A percentile compares a stretch with the other conserved stretches of the same genome.
These are phyloP conservation scores for Thripadectes ignobilis DNA, from an alignment of 2,797 vertebrate species.

Conservation along the genomic window DNA sequence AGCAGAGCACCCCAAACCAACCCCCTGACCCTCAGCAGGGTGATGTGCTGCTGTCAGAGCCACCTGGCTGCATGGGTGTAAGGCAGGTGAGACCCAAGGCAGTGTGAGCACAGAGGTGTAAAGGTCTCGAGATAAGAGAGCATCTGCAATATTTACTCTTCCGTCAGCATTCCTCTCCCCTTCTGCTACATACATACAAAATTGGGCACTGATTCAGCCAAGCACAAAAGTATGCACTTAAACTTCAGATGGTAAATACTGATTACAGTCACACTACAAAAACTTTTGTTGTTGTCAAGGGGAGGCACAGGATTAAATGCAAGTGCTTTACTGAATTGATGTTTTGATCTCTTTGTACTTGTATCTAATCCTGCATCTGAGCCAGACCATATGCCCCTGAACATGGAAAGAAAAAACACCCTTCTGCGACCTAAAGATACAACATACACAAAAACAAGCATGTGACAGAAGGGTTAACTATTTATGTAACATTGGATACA, in stretches of 20 bases:
- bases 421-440: not conserved
- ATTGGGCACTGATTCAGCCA: not conserved
- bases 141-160: not conserved
- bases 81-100: not conserved
- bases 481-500: not conserved
- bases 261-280: not conserved
- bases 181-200: not conserved
- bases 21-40: not conserved
- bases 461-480: not conserved
- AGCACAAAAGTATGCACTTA: not conserved
- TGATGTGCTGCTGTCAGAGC: not conserved
- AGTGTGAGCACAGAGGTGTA: rapidly evolving
- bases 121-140: not conserved
- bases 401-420: not conserved
- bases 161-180: not conserved
- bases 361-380: not conserved
- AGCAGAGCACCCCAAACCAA: not conserved
- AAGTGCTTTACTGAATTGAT: not conserved
- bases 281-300: not conserved
- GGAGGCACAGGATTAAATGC: not conserved
- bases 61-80: rapidly evolving
- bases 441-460: not conserved
- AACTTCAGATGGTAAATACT: not conserved
- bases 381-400: not conserved
- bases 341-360: not conserved